A percentile compares a stretch with the other conserved stretches of the same genome.
phyloP scores from a whole-genome alignment of 2,888 invertebrate species.

The Hipparchia semele region DNA sequence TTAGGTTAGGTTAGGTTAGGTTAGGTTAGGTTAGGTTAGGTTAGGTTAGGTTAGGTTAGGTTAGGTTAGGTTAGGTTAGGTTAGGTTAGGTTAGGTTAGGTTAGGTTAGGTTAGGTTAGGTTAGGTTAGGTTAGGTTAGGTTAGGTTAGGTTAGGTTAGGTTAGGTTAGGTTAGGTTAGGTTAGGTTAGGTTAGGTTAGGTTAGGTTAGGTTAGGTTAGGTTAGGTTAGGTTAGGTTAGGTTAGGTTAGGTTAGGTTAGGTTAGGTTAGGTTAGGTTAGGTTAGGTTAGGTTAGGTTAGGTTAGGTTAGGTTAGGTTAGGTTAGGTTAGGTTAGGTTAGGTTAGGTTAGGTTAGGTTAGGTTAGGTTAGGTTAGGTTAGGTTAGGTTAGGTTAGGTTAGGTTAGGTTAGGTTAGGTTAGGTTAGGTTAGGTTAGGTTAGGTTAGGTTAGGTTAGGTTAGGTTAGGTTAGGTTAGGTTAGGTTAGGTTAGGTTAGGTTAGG shows the following conservation, averaged over 20 bases:
- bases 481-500: slow-evolving; percentile 36
- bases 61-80: slow-evolving; percentile 37
- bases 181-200: slow-evolving; percentile 42
- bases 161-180: slow-evolving; percentile 38
- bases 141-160: slow-evolving; percentile 41
- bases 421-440: slow-evolving; percentile 37
- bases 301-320: slow-evolving; percentile 38
- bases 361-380: slow-evolving; percentile 41
- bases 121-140: slow-evolving; percentile 45
- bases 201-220: slow-evolving; percentile 40
- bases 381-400: slow-evolving; percentile 35
- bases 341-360: slow-evolving; percentile 41
- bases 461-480: slow-evolving; percentile 36
- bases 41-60: slow-evolving; percentile 36
- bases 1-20: slow-evolving; percentile 40
- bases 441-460: slow-evolving; percentile 37
- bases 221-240: slow-evolving; percentile 42
- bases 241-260: slow-evolving; percentile 45
- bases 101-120: slow-evolving; percentile 43
- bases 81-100: slow-evolving; percentile 41
- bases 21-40: slow-evolving; percentile 23
- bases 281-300: slow-evolving; percentile 44
- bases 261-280: slow-evolving; percentile 45
- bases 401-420: slow-evolving; percentile 35
- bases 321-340: slow-evolving; percentile 30